Base-by-base conservation (phyloP, 2,113 vertebrate genomes). In the Neolamprologus toae region DNA sequence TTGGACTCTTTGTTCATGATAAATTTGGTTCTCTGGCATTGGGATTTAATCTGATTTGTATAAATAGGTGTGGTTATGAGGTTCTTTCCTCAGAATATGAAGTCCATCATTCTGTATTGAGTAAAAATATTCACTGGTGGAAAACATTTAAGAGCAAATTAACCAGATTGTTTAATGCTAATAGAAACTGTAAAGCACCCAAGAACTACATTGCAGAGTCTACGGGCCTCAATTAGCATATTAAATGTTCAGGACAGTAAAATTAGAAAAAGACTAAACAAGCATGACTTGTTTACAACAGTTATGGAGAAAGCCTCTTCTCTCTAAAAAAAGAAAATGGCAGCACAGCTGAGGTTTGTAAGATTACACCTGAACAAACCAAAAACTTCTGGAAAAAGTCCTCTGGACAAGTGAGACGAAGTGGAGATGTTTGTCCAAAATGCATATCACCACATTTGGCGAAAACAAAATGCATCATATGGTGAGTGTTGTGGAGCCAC, bases 1-100 rank as follows among this genome's bases (percentile, higher is more conserved):
- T 9, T 3, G 3, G 14, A 11, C 5, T 51, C 26, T 71, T 40
- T 7, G 8, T 42, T 49, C 2, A 3, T 3, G 40, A 4, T 2
- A 17, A 7, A 86, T 88, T 89, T 87, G 81, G 4, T 89, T 90
- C 26, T 14, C 19, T 16, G 10, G 17, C 40, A n/a, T 47, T 4
- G 35, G 4, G 7, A 19, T 14, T 33, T 4, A 9, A 5, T 19
- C n/a, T 28, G 35, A 89, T 90, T 87, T 90, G 71, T 88, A 85
- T 85, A 19, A 88, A 21, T 54, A 40, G 11, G 35, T 68, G n/a
- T 40, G 66, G 12, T 71, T 71, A 71, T 71, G 19, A 21, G 33
- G 33, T 37, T 68, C 0, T 68, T 68, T 68, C 11, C 2, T 13
- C 61, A 13, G 3, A 66, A 37, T 66, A 21, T 66, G 33, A 37